These are phyloP conservation scores for Tonatia bakeri DNA, from an alignment of 2,113 vertebrate genomes.

Conservation along the genomic window DNA sequence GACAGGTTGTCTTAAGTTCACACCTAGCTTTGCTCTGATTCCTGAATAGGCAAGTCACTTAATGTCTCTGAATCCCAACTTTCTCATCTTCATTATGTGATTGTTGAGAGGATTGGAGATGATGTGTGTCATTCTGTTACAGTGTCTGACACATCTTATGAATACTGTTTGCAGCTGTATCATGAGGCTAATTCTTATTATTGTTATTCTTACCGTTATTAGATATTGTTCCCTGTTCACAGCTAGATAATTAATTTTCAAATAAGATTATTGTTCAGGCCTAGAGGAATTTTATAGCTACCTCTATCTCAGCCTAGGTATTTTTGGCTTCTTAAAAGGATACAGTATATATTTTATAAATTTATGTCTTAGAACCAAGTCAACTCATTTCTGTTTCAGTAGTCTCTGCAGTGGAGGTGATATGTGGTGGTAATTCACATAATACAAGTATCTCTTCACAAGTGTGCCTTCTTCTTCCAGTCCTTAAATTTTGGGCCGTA, in stretches of 20 bases:
- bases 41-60: neutral
- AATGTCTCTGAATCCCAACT: neutral
- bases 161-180: neutral
- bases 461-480: neutral
- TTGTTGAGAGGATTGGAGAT: neutral
- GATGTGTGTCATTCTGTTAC: neutral
- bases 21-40: neutral
- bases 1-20: neutral
- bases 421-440: neutral
- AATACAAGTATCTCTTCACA: neutral
- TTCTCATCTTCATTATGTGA: neutral
- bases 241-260: neutral
- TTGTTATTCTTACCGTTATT: constrained; percentile 1
- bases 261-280: neutral
- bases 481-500: neutral
- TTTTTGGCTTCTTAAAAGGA: constrained; percentile 36
- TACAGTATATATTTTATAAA: neutral
- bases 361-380: neutral
- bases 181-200: constrained; percentile 33
- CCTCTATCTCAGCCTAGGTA: neutral
- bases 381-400: neutral
- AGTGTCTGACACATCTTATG: neutral
- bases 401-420: neutral
- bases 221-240: neutral
- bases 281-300: constrained; percentile 6